Percentiles rank a stretch among this genome's conserved stretches.
phyloP scores from a whole-genome alignment of 2,797 vertebrate species.

The Phoeniculus purpureus region DNA sequence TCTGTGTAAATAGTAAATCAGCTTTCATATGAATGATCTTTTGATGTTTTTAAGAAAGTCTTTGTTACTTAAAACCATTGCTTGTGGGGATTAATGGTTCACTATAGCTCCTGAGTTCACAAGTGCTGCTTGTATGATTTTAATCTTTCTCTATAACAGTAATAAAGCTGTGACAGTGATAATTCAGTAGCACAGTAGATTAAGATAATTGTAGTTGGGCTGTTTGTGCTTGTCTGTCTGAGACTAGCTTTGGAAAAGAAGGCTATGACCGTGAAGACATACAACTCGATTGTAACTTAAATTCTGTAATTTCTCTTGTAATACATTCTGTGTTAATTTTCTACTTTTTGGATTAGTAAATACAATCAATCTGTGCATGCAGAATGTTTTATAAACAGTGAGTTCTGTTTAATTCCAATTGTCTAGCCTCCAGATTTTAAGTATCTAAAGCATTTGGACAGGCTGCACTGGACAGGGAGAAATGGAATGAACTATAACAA shows the following conservation, averaged over 20 bases:
- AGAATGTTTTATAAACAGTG: slow-evolving; percentile 44
- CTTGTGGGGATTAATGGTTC: background rate
- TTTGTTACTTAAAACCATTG: background rate
- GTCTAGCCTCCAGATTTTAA: slow-evolving; percentile 26
- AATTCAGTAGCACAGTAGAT: background rate
- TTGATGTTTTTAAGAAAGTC: background rate
- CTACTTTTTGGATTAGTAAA: slow-evolving; percentile 41
- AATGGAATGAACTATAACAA: too few species aligned
- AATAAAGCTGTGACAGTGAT: background rate
- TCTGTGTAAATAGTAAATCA: background rate
- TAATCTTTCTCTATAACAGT: background rate
- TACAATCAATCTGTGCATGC: background rate
- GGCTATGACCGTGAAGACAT: background rate
- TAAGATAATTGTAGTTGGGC: background rate
- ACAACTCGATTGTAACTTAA: slow-evolving; percentile 34
- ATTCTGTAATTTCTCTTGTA: slow-evolving; percentile 38
- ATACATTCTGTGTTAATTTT: background rate
- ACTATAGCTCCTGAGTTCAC: background rate
- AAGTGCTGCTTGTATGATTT: background rate
- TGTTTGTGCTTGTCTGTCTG: background rate
- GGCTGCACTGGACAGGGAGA: too few species aligned
- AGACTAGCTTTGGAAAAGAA: background rate
- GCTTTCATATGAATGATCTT: background rate
- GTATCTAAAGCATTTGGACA: background rate
- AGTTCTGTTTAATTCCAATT: slow-evolving; percentile 36